These are phyloP conservation scores for Epinotia demarniana DNA, from an alignment of 2,888 invertebrate genomes.

Conservation along the genomic window DNA sequence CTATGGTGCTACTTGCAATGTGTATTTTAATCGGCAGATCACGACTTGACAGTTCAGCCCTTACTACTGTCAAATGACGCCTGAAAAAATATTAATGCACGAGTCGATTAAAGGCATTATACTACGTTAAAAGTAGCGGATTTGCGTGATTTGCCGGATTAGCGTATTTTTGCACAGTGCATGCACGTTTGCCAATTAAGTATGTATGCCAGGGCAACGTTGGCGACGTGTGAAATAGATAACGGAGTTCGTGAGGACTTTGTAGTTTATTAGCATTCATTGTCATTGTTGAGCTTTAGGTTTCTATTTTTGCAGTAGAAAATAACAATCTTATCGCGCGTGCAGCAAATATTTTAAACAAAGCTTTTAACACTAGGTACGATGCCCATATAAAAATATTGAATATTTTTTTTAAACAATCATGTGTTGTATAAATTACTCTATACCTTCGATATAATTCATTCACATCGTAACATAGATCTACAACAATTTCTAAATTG, in stretches of 20 bases:
- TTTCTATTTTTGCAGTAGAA: not conserved
- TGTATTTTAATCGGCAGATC: too few species aligned
- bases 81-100: not conserved
- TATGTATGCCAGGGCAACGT: conserved; percentile 36
- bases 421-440: not conserved
- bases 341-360: not conserved
- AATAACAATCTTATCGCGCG: not conserved
- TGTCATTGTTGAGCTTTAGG: conserved; percentile 3
- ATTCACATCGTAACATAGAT: too few species aligned
- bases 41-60: not conserved
- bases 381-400: too few species aligned
- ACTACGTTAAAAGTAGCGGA: not conserved
- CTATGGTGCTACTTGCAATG: too few species aligned
- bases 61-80: too few species aligned
- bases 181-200: conserved; percentile 19
- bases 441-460: too few species aligned
- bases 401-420: too few species aligned
- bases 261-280: conserved; percentile 11
- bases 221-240: conserved; percentile 29
- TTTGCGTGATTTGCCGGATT: conserved; percentile 9
- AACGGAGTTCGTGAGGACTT: conserved; percentile 7
- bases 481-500: not conserved
- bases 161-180: conserved; percentile 21
- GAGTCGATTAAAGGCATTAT: too few species aligned
- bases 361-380: not conserved